Evolutionary conservation across 2,888 invertebrate species (phyloP), one percentile per base, ranked within the genome.

Genomic region (Xestia ashworthii): DNA sequence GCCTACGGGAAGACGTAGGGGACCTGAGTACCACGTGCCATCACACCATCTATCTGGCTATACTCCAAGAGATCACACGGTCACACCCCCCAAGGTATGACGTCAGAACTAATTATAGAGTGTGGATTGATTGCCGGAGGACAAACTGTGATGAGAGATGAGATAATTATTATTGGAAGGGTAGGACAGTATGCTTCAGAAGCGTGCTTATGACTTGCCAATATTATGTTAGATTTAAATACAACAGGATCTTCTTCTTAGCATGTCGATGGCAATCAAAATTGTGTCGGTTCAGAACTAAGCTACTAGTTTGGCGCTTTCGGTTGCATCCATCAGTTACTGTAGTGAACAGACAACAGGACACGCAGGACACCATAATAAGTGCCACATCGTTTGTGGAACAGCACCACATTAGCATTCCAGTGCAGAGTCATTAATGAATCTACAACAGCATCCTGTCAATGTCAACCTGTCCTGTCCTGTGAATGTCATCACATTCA

Each of bases 11-110:
- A 82, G 77, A 83, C 81, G 82, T 62, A 50, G 50, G 41, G 84
- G 81, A 74, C 80, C 79, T 76, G 38, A 62, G 64, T 65, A 77
- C 88, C 91, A 91, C 91, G 90, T 90, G 90, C 78, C 46, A 68
- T 86, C 82, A 78, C 73, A 72, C 86, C 86, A 87, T 60, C 8
- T 6, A 75, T 44, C 70, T 81, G 88, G 86, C 85, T 72, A 14
- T 73, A 55, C 71, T 88, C 91, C 91, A 91, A 89, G 69, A 90
- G 76, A 74, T 84, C 79, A 87, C 87, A 86, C 89, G 85, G 91
- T 91, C 93, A 93, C 93, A 93, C 93, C 93, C 91, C 62, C 88
- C 88, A 76, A 75, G 46, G 38, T 19, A 71, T 87, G 84, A 91
- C 90, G 89, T 90, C 83, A 83, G 22, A 50, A 32, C 0, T 76